Percentiles rank a stretch among this genome's conserved stretches.
These are phyloP conservation scores for Xylota sylvarum DNA, from an alignment of 2,888 invertebrate species.

Conservation along the genomic window DNA sequence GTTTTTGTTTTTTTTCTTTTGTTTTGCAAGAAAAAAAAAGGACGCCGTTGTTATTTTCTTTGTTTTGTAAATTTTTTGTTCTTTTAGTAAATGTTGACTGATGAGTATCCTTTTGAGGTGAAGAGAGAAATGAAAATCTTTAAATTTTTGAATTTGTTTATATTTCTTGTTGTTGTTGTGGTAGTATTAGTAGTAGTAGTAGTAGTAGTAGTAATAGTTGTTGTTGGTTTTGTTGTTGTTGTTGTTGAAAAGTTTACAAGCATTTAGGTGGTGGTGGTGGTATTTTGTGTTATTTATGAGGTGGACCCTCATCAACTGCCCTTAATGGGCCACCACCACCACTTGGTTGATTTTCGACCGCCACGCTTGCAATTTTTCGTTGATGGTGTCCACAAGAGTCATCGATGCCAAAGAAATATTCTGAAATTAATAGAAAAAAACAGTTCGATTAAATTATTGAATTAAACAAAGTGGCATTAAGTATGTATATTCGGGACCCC, in stretches of 20 bases:
- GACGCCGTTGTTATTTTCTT: constrained; percentile 11
- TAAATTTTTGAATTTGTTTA: constrained; percentile 32
- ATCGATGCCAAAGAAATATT: constrained; percentile 63
- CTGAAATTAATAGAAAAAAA: constrained; percentile 40
- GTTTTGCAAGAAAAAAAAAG: constrained; percentile 7
- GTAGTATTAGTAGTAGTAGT: constrained; percentile 30
- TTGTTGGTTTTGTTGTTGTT: constrained; percentile 29
- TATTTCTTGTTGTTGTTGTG: constrained; percentile 42
- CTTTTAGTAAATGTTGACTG: constrained; percentile 25
- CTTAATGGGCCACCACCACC: constrained; percentile 80
- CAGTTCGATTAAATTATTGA: background rate
- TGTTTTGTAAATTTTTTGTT: background rate
- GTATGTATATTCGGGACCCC: too few species aligned
- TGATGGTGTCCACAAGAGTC: constrained; percentile 74
- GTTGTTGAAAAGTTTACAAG: constrained; percentile 35
- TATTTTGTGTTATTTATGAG: constrained; percentile 77
- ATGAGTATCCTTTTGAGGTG: constrained; percentile 11
- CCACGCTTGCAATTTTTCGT: constrained; percentile 87
- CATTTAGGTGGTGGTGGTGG: constrained; percentile 75
- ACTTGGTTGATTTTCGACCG: constrained; percentile 80
- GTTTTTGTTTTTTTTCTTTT: constrained; percentile 9
- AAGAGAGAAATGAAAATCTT: constrained; percentile 49
- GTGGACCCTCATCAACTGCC: constrained; percentile 85
- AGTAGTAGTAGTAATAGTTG: constrained; percentile 33
- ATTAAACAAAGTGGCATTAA: too few species aligned